Evolutionary conservation across 2,888 invertebrate species (phyloP), one percentile per base, ranked within the genome.

Genomic region (Opisthograptis luteolata): DNA sequence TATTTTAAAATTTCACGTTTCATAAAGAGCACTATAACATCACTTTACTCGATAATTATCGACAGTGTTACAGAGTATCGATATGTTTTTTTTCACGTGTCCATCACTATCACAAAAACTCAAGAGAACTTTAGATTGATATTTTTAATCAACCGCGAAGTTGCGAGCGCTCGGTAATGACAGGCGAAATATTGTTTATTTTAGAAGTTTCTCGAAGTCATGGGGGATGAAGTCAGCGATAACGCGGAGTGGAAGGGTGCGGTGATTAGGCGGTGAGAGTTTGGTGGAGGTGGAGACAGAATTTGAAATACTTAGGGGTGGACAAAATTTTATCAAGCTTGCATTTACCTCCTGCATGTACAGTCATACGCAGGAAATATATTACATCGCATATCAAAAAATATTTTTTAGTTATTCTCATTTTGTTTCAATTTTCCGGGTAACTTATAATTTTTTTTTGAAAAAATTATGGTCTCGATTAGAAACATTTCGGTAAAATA

Each of bases 121-220:
- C 30, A 25, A 36, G 10, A 58, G 57, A 65, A 69, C 32, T 49
- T 49, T 43, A 49, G 55, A 77, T 76, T 78, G 76, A 77, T 74
- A 76, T 76, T 79, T 77, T 78, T 75, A 79, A 79, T 79, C 77
- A 79, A 73, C 66, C 68, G 58, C 68, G 64, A 75, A 75, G 71
- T 76, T 70, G 54, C 45, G 62, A 60, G 52, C 52, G 58, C 61
- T 63, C 68, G 69, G 49, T 70, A 71, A 72, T 71, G 77, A 73
- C 76, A 68, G 70, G 66, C 65, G 64, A 67, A 67, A 73, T 76
- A 73, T 73, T 76, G 73, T 77, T 74, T 75, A 77, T 74, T 71
- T 69, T 57, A 44, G 54, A 72, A 75, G 65, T 76, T 73, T 63
- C 30, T 30, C 58, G 35, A 60, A 41, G 28, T 42, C 49, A 49